A percentile compares a stretch with the other conserved stretches of the same genome.
Conservation (phyloP, 2,888 invertebrate genomes). For the Anaspis maculata region DNA sequence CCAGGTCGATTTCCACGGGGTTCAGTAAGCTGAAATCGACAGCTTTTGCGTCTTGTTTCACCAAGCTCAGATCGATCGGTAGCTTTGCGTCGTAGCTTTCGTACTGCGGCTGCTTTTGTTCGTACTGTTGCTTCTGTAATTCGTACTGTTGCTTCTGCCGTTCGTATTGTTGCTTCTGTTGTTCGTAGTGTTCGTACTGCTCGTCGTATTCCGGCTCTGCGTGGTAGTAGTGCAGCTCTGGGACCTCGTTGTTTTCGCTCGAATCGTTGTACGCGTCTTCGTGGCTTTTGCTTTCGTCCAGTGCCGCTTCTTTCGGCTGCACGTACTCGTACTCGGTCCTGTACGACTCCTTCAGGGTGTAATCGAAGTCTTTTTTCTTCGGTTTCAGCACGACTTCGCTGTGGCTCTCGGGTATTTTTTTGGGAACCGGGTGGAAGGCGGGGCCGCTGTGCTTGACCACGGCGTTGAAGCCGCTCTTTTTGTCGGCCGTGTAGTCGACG, state of each 20-base stretch:
- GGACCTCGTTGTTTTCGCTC: neutral
- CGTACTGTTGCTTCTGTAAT: constrained; percentile 2
- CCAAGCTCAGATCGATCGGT: constrained; percentile 27
- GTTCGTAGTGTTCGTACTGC: constrained; percentile 2
- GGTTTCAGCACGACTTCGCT: constrained; percentile 19
- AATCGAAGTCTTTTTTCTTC: constrained; percentile 8
- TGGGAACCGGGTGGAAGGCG: constrained; percentile 32
- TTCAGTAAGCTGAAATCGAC: constrained; percentile 27
- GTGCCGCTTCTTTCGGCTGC: no score
- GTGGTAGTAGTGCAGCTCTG: constrained; percentile 12
- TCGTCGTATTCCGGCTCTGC: constrained; percentile 19
- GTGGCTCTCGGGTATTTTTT: constrained; percentile 21
- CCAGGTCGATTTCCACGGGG: constrained; percentile 29
- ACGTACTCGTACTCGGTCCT: constrained; percentile 7
- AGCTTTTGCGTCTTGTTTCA: constrained; percentile 24
- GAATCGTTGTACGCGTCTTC: neutral
- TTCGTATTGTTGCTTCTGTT: constrained; percentile 1
- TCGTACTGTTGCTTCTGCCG: constrained; percentile 12
- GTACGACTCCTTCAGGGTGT: constrained; percentile 4
- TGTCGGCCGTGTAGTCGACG: constrained; percentile 54
- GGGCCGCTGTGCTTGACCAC: constrained; percentile 49
- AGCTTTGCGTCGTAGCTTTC: constrained; percentile 8
- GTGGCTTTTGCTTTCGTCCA: constrained; percentile 1
- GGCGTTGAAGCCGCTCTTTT: constrained; percentile 50
- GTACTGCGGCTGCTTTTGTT: constrained; percentile 2